Base-by-base conservation (phyloP, 2,797 vertebrate species). In the Miopithecus talapoin region DNA sequence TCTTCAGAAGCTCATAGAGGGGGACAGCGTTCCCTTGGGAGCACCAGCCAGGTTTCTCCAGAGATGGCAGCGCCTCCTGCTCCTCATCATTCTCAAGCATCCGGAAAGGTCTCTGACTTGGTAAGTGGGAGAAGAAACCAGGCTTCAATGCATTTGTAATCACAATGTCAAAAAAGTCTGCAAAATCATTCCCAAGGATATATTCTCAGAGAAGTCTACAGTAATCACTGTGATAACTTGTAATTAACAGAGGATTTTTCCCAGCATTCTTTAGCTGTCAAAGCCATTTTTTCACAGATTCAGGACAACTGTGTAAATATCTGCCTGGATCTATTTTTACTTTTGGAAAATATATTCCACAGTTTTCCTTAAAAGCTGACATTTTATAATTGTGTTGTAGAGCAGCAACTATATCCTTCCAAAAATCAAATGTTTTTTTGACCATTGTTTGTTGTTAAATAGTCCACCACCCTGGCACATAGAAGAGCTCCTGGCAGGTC, bases 381-480 rank as follows among this genome's bases (percentile, higher is more conserved):
- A 99, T 99, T 99, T 99, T 99, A 98, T 99, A 99, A 98, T 99
- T 99, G 98, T 99, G 99, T 97, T 99, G 99, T 93, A 99, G 99
- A 96, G 99, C 99, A 98, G 99, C 99, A 90, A 99, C 97, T 98
- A 99, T 99, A 98, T 99, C 99, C 98, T 99, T 99, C 99, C 99
- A 99, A 98, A 99, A 99, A 98, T 99, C 99, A 16, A 99, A 99
- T 94, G 99, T 99, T 98, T 99, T 99, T 99, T 97, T 99, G 99
- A 97, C 98, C 98, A 96, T 99, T 99, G 97, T 99, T 99, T 99
- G 99, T 99, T 97, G 99, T 98, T 98, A 99, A 98, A 98, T 99
- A 99, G 98, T 99, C 99, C 96, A 99, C 99, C 95, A 99, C 99
- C 96, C 99, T 99, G 97, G 99, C 99, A 98, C 99, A 99, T 19